Conservation (phyloP, 1,140 invertebrate genomes). For the Rhagoletis zephyria region DNA sequence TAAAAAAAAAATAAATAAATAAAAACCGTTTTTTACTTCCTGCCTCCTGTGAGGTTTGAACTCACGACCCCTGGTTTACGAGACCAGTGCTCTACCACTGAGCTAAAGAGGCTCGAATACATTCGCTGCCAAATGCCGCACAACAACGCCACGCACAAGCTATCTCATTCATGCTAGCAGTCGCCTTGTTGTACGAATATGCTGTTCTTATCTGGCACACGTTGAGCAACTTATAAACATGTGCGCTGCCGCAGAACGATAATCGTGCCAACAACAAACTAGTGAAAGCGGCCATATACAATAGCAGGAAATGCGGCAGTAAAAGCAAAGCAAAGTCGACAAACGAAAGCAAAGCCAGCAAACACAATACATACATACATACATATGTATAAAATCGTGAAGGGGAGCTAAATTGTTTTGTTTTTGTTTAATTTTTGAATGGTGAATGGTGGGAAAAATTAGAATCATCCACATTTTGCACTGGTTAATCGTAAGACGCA, state of each 20-base stretch:
- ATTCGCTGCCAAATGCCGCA: background rate
- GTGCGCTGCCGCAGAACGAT: constrained; percentile 42
- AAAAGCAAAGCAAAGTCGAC: background rate
- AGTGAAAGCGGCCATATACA: background rate
- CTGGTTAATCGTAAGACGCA: background rate
- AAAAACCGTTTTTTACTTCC: background rate
- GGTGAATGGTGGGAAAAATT: background rate
- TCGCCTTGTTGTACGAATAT: background rate
- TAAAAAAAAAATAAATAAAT: constrained; percentile 33
- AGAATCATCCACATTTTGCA: background rate
- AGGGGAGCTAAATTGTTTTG: too few relatives aligned
- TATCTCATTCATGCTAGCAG: constrained; percentile 4
- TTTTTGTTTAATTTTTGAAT: too few relatives aligned
- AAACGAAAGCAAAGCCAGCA: background rate
- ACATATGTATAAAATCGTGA: too few relatives aligned
- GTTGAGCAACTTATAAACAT: constrained; percentile 5
- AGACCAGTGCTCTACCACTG: constrained; percentile 95
- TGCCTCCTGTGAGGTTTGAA: constrained; percentile 91
- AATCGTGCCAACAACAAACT: background rate
- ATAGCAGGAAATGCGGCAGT: too few relatives aligned
- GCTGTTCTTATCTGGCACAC: constrained; percentile 21
- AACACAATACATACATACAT: background rate
- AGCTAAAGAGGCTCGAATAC: constrained; percentile 84
- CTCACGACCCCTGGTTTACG: constrained; percentile 94
- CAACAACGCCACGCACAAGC: constrained; percentile 20